These are phyloP conservation scores for Tokudaia tokunoshimensis DNA, from an alignment of 2,797 vertebrate genomes.

Conservation along the genomic window DNA sequence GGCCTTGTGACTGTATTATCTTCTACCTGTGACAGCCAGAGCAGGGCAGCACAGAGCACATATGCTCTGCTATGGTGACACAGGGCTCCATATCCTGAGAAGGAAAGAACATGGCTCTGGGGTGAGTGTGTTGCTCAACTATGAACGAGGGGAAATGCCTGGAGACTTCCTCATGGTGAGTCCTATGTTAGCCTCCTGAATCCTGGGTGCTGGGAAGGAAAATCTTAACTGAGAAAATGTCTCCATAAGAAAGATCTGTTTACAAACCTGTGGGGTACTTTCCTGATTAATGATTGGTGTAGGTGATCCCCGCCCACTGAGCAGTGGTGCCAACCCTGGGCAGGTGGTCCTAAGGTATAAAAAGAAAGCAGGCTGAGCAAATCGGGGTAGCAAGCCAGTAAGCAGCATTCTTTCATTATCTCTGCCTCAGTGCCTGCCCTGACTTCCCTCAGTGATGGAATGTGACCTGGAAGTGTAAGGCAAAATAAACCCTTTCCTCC, in stretches of 20 bases:
- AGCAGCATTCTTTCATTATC: background rate
- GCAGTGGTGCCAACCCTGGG: background rate
- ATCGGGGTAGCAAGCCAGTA: background rate
- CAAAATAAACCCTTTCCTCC: background rate
- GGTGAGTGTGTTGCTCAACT: accelerated
- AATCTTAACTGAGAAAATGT: background rate
- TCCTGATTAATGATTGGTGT: background rate
- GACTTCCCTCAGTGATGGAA: background rate
- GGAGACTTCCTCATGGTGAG: background rate
- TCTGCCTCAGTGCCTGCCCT: background rate
- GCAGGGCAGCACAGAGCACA: accelerated
- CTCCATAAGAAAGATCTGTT: background rate
- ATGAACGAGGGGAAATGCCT: accelerated
- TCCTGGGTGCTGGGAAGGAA: background rate
- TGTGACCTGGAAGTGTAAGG: background rate
- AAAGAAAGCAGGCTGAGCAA: background rate
- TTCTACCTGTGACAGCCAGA: accelerated
- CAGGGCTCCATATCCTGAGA: accelerated
- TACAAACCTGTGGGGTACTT: background rate
- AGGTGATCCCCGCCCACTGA: background rate
- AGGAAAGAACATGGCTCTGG: no score
- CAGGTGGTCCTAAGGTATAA: background rate
- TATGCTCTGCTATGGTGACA: accelerated
- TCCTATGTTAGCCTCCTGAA: background rate
- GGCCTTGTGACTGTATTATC: background rate